These are phyloP conservation scores for Araneus ventricosus DNA, from an alignment of 1,140 invertebrate genomes.

Conservation along the genomic window DNA sequence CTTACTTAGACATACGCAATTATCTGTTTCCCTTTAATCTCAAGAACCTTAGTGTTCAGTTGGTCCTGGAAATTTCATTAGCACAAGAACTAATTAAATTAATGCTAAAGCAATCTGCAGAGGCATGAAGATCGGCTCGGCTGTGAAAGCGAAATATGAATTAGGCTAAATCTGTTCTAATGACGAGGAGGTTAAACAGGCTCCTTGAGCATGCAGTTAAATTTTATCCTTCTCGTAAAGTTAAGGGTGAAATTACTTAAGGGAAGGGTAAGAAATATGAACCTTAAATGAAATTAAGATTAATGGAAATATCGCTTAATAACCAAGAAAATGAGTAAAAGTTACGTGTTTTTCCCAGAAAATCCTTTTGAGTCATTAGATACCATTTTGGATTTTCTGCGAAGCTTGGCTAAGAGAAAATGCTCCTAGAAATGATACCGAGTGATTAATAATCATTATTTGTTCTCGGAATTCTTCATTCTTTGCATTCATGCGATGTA, in stretches of 20 bases:
- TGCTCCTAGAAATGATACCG: too few relatives aligned
- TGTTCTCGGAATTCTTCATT: too few relatives aligned
- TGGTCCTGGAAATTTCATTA: slow-evolving; percentile 42
- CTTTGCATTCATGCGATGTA: too few relatives aligned
- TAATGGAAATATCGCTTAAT: slow-evolving; percentile 12
- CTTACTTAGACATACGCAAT: slow-evolving; percentile 41
- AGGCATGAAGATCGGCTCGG: background rate
- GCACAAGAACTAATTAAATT: slow-evolving; percentile 51
- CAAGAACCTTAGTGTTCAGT: background rate
- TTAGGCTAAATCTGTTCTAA: slow-evolving; percentile 52
- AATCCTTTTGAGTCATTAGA: background rate
- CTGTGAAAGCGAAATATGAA: slow-evolving; percentile 39
- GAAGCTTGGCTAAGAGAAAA: too few relatives aligned
- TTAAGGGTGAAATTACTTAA: slow-evolving; percentile 54
- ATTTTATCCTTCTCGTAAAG: slow-evolving; percentile 50
- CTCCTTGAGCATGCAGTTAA: background rate
- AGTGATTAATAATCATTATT: too few relatives aligned
- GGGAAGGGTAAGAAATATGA: slow-evolving; percentile 3
- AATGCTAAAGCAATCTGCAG: slow-evolving; percentile 41
- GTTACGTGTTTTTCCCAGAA: background rate
- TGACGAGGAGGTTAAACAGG: slow-evolving; percentile 38
- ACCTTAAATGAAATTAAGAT: slow-evolving; percentile 45
- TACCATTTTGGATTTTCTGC: too few relatives aligned
- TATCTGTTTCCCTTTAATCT: slow-evolving; percentile 9
- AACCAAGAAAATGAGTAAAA: background rate